Conservation (phyloP, 2,888 invertebrate species). For the Amphimallon solstitiale region DNA sequence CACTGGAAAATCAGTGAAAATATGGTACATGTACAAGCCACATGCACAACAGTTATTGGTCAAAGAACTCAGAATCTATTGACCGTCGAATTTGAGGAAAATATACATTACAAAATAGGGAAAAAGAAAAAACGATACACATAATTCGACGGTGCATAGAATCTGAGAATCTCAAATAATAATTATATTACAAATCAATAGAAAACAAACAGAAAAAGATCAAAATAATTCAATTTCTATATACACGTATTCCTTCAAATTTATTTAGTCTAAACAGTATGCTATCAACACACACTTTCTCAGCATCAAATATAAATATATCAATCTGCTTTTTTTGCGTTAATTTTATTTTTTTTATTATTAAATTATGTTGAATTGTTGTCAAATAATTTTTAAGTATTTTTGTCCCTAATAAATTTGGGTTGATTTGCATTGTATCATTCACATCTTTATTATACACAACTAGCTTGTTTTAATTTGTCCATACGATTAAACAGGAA, state of each 20-base stretch:
- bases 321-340: constrained; percentile 52
- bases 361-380: not conserved
- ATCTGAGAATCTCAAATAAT: constrained; percentile 27
- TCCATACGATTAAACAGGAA: constrained; percentile 9
- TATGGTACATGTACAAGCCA: constrained; percentile 56
- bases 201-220: not conserved
- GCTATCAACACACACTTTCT: constrained; percentile 55
- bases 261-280: constrained; percentile 1
- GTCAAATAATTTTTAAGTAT: not conserved
- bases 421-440: not conserved
- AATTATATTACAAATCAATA: constrained; percentile 20
- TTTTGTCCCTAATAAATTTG: not conserved
- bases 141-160: constrained; percentile 20
- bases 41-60: constrained; percentile 58
- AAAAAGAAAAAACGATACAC: no score
- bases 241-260: constrained; percentile 17
- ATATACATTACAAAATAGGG: no score
- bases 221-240: constrained; percentile 28
- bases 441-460: constrained; percentile 13
- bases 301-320: constrained; percentile 61
- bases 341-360: constrained; percentile 39
- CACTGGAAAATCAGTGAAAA: constrained; percentile 49
- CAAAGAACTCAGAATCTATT: constrained; percentile 48
- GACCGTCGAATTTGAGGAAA: not conserved
- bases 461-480: constrained; percentile 18